Evolutionary conservation across 37 sponge, comb jelly and placozoan genomes (phyloP).

Genomic region (Chondrosia reniformis): DNA sequence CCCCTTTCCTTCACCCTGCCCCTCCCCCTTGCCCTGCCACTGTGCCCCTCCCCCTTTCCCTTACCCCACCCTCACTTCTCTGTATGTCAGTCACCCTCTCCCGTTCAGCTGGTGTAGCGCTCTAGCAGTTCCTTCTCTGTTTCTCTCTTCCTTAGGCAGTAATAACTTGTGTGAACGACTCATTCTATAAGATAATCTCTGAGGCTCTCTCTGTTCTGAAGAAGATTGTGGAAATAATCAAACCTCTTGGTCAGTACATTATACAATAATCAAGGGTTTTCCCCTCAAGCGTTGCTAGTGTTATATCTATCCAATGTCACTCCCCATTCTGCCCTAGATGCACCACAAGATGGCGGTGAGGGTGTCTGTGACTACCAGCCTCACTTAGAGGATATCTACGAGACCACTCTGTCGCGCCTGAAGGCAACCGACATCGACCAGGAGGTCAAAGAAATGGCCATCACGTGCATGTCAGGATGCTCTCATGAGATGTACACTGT

Average conservation of each 20-base stretch:
- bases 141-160: conserved; percentile 49
- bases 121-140: too few relatives aligned
- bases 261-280: too few relatives aligned
- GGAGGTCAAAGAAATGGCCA: conserved; percentile 98
- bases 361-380: conserved; percentile 26
- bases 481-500: neutral
- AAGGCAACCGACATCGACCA: conserved; percentile 97
- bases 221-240: conserved; percentile 79
- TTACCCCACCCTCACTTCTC: neutral
- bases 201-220: conserved; percentile 89
- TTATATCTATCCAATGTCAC: too few relatives aligned
- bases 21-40: too few relatives aligned
- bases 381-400: conserved; percentile 44
- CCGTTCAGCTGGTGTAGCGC: too few relatives aligned
- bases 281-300: too few relatives aligned
- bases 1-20: too few relatives aligned
- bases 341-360: neutral
- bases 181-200: conserved; percentile 95
- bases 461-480: conserved; percentile 84
- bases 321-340: too few relatives aligned
- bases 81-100: neutral
- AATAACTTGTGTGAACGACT: conserved; percentile 79
- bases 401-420: conserved; percentile 73
- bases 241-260: conserved; percentile 56
- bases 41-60: neutral